These are phyloP conservation scores for Tor tambroides DNA, from an alignment of 2,113 vertebrate species.

Conservation along the genomic window DNA sequence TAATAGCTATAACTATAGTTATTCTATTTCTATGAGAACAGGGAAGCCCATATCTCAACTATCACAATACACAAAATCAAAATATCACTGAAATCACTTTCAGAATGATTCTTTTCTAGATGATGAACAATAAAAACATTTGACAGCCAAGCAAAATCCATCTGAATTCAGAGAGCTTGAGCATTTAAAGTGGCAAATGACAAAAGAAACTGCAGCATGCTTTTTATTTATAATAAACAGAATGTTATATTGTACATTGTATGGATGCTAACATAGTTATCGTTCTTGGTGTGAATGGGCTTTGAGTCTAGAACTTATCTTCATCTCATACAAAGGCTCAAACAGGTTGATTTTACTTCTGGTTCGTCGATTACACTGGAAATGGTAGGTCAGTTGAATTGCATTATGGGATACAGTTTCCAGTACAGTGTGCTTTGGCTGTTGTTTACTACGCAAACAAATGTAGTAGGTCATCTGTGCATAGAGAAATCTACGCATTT, in stretches of 20 bases:
- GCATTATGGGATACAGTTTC: background rate
- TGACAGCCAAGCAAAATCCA: no score
- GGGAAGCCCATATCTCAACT: background rate
- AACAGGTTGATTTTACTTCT: background rate
- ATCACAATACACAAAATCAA: background rate
- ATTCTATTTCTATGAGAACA: background rate
- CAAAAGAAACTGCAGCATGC: no score
- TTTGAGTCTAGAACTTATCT: background rate
- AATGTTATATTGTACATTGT: background rate
- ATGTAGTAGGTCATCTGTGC: background rate
- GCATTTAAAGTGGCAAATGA: no score
- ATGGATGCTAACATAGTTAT: no score
- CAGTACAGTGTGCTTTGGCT: background rate
- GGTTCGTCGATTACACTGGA: background rate
- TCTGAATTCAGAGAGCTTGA: no score
- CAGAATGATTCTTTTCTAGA: no score
- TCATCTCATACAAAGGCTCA: background rate
- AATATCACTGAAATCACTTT: no score
- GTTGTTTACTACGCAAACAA: background rate
- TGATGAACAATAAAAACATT: no score
- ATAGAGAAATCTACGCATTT: background rate
- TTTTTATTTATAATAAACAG: background rate
- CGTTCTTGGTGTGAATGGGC: background rate
- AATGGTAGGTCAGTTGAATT: background rate
- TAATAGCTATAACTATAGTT: no score